A percentile compares a stretch with the other conserved stretches of the same genome.
Conservation (phyloP, 2,113 vertebrate species). For the Tachysurus vachellii region DNA sequence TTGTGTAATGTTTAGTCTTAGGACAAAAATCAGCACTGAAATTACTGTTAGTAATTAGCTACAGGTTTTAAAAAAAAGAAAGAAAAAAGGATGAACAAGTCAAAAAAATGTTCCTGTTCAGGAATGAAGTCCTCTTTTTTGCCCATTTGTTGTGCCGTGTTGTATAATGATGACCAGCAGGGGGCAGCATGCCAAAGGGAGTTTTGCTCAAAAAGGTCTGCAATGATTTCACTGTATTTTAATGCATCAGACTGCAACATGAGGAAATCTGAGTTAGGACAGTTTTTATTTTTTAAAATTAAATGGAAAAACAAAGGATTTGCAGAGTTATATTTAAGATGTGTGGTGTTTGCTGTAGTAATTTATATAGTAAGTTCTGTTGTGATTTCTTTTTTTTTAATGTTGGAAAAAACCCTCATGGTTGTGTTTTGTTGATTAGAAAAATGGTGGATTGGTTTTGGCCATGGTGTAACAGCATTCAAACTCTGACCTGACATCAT, state of each 20-base stretch:
- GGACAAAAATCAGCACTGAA: slow-evolving; percentile 10
- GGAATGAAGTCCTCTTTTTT: slow-evolving; percentile 1
- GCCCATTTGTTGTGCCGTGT: slow-evolving; percentile 32
- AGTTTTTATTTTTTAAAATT: slow-evolving; percentile 53
- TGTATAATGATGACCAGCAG: slow-evolving; percentile 43
- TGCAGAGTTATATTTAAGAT: slow-evolving; percentile 66
- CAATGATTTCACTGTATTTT: slow-evolving; percentile 42
- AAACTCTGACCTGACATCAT: neutral
- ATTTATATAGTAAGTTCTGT: slow-evolving; percentile 73
- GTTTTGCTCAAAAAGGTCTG: neutral
- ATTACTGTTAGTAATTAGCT: slow-evolving; percentile 8
- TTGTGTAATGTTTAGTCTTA: slow-evolving; percentile 28
- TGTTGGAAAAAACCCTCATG: neutral
- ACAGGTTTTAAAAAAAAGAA: neutral
- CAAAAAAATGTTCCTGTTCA: slow-evolving; percentile 1
- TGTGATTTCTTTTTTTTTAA: slow-evolving; percentile 66
- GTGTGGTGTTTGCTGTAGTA: slow-evolving; percentile 73
- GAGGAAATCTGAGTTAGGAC: slow-evolving; percentile 40
- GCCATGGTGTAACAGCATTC: slow-evolving; percentile 19
- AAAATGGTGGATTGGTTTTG: slow-evolving; percentile 11
- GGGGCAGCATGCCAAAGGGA: slow-evolving; percentile 49
- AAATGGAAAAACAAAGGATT: slow-evolving; percentile 41
- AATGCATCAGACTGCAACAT: slow-evolving; percentile 42
- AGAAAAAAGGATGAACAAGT: neutral
- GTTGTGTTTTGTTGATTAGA: slow-evolving; percentile 14